These are phyloP conservation scores for Palythoa grandis DNA, from an alignment of 92 coral and sea anemone species.

Conservation along the genomic window DNA sequence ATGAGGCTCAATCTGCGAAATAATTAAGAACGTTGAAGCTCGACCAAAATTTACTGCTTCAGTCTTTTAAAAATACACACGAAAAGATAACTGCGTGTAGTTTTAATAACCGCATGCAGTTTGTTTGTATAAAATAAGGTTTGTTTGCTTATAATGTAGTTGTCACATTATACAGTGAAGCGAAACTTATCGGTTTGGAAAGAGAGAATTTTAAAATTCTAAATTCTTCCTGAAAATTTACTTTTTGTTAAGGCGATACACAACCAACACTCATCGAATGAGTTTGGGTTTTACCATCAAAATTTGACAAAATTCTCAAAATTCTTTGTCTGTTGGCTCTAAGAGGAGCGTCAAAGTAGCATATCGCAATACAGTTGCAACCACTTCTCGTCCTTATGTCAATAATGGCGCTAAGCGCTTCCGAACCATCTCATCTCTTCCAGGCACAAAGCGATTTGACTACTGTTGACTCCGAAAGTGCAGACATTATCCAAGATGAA, in stretches of 20 bases:
- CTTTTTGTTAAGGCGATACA: neutral
- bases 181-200: neutral
- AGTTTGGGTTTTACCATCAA: neutral
- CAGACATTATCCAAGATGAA: slow-evolving; percentile 9
- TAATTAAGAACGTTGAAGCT: too few relatives aligned
- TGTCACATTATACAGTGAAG: slow-evolving; percentile 18
- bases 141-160: slow-evolving; percentile 7
- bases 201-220: neutral
- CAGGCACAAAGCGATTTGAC: neutral
- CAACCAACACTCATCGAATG: neutral
- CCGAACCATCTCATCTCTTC: neutral
- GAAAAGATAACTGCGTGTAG: neutral
- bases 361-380: slow-evolving; percentile 27
- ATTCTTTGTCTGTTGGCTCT: too few relatives aligned
- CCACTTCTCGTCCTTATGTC: slow-evolving; percentile 30
- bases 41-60: too few relatives aligned
- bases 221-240: neutral
- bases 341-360: neutral
- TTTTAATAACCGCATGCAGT: neutral
- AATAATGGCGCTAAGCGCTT: slow-evolving; percentile 10
- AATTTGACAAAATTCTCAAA: neutral
- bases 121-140: slow-evolving; percentile 18
- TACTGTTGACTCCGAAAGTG: neutral
- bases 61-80: too few relatives aligned
- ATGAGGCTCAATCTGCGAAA: too few relatives aligned